Evolutionary conservation across 2,113 vertebrate genomes (phyloP), one percentile per base, ranked within the genome.

Genomic region (Syngnathoides biaculeatus): DNA sequence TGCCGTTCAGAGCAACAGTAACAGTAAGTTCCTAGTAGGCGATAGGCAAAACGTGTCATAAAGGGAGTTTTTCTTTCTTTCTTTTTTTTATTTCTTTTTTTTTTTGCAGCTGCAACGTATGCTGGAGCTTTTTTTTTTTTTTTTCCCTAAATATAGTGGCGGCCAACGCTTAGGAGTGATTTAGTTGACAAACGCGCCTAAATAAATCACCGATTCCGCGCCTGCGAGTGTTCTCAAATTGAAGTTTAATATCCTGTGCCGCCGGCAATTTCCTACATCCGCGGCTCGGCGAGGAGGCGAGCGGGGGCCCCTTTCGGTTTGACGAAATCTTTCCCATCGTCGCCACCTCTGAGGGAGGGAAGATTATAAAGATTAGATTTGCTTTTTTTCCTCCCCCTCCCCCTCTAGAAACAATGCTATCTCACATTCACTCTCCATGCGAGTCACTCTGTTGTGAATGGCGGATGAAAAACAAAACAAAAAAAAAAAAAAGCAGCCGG

Each of bases 331-430:
- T 68, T 72, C 80, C 82, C 70, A 89, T 87, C 87, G 73, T 74
- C 45, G 72, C 80, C 85, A 88, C 84, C 87, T 88, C 83, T 64
- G 74, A 87, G 78, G 79, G 75, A 79, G 74, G 74, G 78, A 77
- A 89, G 89, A 89, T 90, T 87, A 89, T 81, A 84, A 83, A 89
- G 87, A 90, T 90, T 90, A 88, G 88, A 89, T 89, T 88, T 84
- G 79, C 84, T 78, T 87, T 87, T 90, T 87, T 53, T 15, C 15
- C 14, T 26, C 15, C 0, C 2, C 19, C 9, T 9, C 15, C 4
- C 52, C 11, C 52, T 50, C 11, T 82, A 89, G 88, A 89, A 90
- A 90, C 86, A 89, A 88, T 88, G 87, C 86, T 88, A 88, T 90
- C 88, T 85, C 43, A 38, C 71, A 89, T 83, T 87, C 84, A 79